These are phyloP conservation scores for Prietella phreatophila DNA, from an alignment of 2,113 vertebrate species.

Conservation along the genomic window DNA sequence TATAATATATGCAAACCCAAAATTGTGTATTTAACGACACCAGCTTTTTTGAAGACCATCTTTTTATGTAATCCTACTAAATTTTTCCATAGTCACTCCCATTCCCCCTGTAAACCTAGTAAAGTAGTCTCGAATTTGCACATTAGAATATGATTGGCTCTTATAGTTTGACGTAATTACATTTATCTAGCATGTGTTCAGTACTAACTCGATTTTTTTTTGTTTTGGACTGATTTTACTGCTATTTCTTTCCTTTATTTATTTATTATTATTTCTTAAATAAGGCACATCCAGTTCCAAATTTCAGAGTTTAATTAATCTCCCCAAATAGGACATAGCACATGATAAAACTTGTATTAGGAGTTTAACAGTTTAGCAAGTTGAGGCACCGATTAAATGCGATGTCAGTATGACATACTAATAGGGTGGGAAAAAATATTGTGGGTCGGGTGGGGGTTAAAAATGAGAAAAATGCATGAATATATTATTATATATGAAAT, in stretches of 20 bases:
- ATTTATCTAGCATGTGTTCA: neutral
- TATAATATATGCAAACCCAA: neutral
- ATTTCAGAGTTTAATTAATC: neutral
- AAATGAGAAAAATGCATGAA: neutral
- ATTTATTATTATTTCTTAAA: too few relatives aligned
- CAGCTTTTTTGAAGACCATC: neutral
- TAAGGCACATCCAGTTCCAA: neutral
- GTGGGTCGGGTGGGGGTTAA: too few relatives aligned
- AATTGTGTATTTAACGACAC: neutral
- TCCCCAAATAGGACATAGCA: neutral
- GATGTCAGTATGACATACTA: neutral
- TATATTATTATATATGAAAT: neutral
- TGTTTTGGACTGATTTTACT: neutral
- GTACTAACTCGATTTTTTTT: too few relatives aligned
- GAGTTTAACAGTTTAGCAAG: neutral
- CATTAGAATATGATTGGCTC: neutral
- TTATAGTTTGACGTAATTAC: neutral
- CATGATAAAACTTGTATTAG: neutral
- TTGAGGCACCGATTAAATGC: neutral
- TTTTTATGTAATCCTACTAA: neutral
- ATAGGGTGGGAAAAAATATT: neutral
- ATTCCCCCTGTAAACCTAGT: neutral
- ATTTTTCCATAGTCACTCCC: neutral
- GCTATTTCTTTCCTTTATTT: neutral
- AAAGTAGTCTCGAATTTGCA: neutral